A percentile compares a stretch with the other conserved stretches of the same genome.
Conservation (phyloP, 2,113 vertebrate species). For the Hiodon alosoides region DNA sequence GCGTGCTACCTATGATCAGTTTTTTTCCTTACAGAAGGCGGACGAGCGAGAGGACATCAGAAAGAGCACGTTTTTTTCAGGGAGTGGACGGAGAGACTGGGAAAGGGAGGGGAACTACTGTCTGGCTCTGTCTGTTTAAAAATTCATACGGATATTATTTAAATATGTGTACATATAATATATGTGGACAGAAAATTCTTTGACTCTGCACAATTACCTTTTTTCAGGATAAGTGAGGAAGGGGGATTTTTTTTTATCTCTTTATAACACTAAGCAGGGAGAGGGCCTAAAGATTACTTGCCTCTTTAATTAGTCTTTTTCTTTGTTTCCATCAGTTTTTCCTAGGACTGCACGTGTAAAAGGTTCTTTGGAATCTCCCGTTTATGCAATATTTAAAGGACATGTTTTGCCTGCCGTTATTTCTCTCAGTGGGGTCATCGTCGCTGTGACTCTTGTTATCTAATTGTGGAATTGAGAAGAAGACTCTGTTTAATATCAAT, state of each 20-base stretch:
- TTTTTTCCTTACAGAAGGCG: conserved; percentile 31
- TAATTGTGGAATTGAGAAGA: conserved; percentile 33
- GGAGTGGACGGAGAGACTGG: conserved; percentile 52
- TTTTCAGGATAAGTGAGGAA: conserved; percentile 5
- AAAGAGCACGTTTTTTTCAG: conserved; percentile 49
- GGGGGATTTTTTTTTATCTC: background rate
- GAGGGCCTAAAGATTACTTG: background rate
- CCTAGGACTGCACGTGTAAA: background rate
- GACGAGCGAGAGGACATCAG: conserved; percentile 51
- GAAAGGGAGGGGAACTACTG: conserved; percentile 30
- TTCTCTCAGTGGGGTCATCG: background rate
- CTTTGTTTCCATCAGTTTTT: conserved; percentile 3
- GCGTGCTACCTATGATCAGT: conserved; percentile 54
- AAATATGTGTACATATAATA: conserved; percentile 34
- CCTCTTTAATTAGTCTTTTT: background rate
- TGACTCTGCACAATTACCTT: conserved; percentile 11
- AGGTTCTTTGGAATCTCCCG: background rate
- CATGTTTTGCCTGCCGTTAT: background rate
- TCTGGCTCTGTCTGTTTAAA: conserved; percentile 46
- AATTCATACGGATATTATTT: conserved; percentile 44
- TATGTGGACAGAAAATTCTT: conserved; percentile 25
- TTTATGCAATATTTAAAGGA: conserved; percentile 3
- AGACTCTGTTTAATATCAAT: conserved; percentile 47
- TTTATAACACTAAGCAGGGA: background rate
- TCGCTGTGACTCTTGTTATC: conserved; percentile 32